Evolutionary conservation across 2,113 vertebrate species (phyloP).

Genomic region (Merops nubicus): DNA sequence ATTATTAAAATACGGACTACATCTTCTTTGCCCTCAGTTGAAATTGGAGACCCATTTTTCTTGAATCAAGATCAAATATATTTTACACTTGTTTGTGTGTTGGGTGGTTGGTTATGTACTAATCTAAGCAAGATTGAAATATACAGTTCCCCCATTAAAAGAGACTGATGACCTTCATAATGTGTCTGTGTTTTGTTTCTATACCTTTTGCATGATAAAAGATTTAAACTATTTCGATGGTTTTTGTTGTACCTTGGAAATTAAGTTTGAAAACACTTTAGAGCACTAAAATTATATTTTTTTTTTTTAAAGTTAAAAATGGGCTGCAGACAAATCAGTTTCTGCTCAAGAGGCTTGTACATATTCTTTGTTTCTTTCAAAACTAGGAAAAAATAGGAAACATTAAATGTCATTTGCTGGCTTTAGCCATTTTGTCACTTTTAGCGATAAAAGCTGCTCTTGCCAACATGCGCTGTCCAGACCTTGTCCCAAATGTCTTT

Average conservation of each 20-base stretch:
- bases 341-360: background rate
- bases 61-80: slow-evolving; percentile 56
- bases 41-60: slow-evolving; percentile 69
- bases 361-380: background rate
- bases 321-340: background rate
- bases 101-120: slow-evolving; percentile 77
- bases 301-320: background rate
- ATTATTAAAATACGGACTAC: slow-evolving; percentile 63
- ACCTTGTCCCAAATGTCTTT: background rate
- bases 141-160: slow-evolving; percentile 79
- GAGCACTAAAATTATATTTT: background rate
- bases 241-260: slow-evolving; percentile 46
- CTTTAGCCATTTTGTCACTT: background rate
- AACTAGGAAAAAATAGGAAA: background rate
- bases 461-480: background rate
- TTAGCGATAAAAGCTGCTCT: background rate
- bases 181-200: slow-evolving; percentile 84
- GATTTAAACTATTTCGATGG: slow-evolving; percentile 38
- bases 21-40: slow-evolving; percentile 75
- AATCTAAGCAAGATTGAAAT: slow-evolving; percentile 71
- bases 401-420: background rate
- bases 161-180: slow-evolving; percentile 77
- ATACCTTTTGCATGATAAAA: slow-evolving; percentile 74
- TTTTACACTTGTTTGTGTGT: slow-evolving; percentile 69
- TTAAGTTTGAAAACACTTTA: background rate